Percentiles rank a stretch among this genome's conserved stretches.
Conservation (phyloP, 2,797 vertebrate species). For the Lindbergichthys nudifrons region DNA sequence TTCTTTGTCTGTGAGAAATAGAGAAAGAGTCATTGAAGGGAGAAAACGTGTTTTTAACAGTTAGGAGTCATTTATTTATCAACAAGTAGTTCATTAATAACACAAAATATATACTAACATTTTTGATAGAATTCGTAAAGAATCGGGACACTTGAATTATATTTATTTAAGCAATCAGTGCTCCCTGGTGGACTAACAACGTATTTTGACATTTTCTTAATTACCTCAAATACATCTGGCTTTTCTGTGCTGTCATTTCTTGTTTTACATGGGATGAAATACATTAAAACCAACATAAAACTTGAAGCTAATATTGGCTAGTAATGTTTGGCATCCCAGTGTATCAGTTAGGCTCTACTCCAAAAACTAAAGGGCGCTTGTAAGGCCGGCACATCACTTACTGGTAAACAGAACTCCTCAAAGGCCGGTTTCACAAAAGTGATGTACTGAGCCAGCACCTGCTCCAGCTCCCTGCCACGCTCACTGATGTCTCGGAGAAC, state of each 20-base stretch:
- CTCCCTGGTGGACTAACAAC: background rate
- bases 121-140: background rate
- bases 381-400: constrained; percentile 76
- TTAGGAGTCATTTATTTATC: no score
- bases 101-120: background rate
- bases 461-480: constrained; percentile 93
- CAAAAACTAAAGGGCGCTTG: no score
- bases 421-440: constrained; percentile 98
- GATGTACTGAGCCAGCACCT: constrained; percentile 96
- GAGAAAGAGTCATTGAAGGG: background rate
- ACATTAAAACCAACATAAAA: background rate
- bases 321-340: background rate
- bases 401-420: constrained; percentile 98
- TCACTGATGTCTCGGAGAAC: constrained; percentile 95
- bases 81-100: background rate
- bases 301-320: background rate
- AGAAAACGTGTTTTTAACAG: background rate
- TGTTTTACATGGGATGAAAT: background rate
- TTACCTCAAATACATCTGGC: background rate
- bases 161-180: no score
- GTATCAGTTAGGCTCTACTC: background rate
- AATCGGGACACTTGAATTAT: no score
- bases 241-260: background rate
- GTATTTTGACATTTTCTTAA: no score
- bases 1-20: constrained; percentile 91